These are phyloP conservation scores for Puntigrus tetrazona DNA, from an alignment of 2,113 vertebrate species.

Conservation along the genomic window DNA sequence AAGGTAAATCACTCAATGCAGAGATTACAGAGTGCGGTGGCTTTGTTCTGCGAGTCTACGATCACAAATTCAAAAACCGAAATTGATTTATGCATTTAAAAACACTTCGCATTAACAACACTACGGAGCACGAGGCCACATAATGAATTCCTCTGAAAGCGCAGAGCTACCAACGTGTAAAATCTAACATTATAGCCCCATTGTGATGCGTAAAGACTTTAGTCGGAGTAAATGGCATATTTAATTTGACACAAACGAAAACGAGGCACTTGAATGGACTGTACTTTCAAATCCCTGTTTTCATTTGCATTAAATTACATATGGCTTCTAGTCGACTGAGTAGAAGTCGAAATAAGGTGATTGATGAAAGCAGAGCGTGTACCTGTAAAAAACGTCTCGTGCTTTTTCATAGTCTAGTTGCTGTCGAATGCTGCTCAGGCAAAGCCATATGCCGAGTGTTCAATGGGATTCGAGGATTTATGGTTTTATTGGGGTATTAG, in stretches of 20 bases:
- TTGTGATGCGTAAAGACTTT: slow-evolving; percentile 11
- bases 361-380: neutral
- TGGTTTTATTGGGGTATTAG: neutral
- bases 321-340: neutral
- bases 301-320: slow-evolving; percentile 6
- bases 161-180: slow-evolving; percentile 6
- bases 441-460: neutral
- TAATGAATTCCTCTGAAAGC: slow-evolving; percentile 12
- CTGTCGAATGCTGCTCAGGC: neutral
- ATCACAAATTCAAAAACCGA: neutral
- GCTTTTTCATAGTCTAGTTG: neutral
- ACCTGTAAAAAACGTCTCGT: neutral
- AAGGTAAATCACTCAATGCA: slow-evolving; percentile 2
- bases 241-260: slow-evolving; percentile 10
- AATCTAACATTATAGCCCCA: slow-evolving; percentile 19
- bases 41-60: neutral
- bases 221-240: slow-evolving; percentile 17
- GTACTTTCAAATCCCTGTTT: neutral
- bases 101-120: neutral
- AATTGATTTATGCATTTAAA: neutral
- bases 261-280: slow-evolving; percentile 7
- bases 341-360: slow-evolving; percentile 1
- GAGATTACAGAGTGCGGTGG: neutral
- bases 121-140: no score
- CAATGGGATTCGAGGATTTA: neutral